A percentile compares a stretch with the other conserved stretches of the same genome.
These are phyloP conservation scores for Oedothorax gibbosus DNA, from an alignment of 1,140 invertebrate genomes.

Conservation along the genomic window DNA sequence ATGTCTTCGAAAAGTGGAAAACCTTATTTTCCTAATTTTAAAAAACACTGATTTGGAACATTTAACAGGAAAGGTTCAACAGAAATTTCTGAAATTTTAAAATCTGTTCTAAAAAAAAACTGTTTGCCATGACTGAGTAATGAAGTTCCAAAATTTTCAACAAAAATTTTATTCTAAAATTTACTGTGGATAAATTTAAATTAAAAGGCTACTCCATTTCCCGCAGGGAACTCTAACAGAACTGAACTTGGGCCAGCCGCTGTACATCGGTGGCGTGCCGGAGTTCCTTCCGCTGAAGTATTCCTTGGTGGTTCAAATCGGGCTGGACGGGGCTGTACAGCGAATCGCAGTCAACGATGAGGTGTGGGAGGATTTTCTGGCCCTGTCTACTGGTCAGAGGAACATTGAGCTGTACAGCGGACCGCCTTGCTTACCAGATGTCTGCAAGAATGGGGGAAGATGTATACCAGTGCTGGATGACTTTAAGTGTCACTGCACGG, in stretches of 20 bases:
- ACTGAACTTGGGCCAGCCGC: constrained; percentile 83
- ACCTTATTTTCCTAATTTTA: no score
- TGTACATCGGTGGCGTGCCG: constrained; percentile 89
- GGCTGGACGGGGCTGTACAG: constrained; percentile 86
- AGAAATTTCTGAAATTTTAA: no score
- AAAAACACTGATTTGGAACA: no score
- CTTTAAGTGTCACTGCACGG: constrained; percentile 79
- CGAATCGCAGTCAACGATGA: constrained; percentile 86
- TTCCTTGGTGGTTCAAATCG: constrained; percentile 68
- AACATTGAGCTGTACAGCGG: constrained; percentile 77
- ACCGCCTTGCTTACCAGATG: constrained; percentile 75
- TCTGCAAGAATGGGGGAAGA: constrained; percentile 81
- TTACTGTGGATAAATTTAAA: not conserved
- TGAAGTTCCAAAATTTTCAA: not conserved
- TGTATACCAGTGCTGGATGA: constrained; percentile 81
- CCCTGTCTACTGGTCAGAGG: constrained; percentile 65
- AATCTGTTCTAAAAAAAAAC: no score
- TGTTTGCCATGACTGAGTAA: no score
- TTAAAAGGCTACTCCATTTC: not conserved
- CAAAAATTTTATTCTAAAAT: not conserved
- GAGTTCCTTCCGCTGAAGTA: constrained; percentile 65
- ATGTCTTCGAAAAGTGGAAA: no score
- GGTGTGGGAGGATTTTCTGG: constrained; percentile 70
- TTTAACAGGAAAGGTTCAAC: no score
- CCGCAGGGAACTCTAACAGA: constrained; percentile 79